A percentile compares a stretch with the other conserved stretches of the same genome.
Evolutionary conservation across 2,888 invertebrate genomes (phyloP).

Genomic region (Nomada flava): DNA sequence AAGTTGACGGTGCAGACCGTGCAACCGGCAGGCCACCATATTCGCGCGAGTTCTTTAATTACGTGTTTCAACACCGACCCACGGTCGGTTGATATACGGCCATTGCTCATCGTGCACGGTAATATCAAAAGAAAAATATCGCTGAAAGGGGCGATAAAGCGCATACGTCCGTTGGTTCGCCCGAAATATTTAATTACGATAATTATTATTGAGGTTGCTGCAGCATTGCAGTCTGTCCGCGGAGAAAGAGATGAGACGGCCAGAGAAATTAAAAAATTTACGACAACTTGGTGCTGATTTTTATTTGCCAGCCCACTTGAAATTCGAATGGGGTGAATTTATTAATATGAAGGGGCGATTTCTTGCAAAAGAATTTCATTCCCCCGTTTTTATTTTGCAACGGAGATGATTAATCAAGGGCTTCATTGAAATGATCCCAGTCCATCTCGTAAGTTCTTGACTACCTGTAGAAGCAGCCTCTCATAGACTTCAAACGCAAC

Average conservation of each 20-base stretch:
- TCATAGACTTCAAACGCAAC: slow-evolving; percentile 2
- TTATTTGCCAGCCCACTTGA: too few species aligned
- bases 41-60: slow-evolving; percentile 74
- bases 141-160: slow-evolving; percentile 63
- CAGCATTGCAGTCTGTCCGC: slow-evolving; percentile 10
- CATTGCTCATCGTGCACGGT: slow-evolving; percentile 8
- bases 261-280: slow-evolving; percentile 36
- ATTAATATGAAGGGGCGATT: neutral
- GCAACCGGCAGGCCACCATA: slow-evolving; percentile 68
- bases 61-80: slow-evolving; percentile 68
- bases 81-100: slow-evolving; percentile 68
- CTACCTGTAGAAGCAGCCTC: neutral
- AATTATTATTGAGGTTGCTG: slow-evolving; percentile 56
- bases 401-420: slow-evolving; percentile 2
- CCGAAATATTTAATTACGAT: slow-evolving; percentile 59
- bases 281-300: slow-evolving; percentile 8
- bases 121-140: slow-evolving; percentile 64
- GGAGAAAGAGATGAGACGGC: neutral
- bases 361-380: neutral
- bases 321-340: neutral
- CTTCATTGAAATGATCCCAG: slow-evolving; percentile 1
- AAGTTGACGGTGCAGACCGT: slow-evolving; percentile 53
- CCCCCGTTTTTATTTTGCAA: neutral
- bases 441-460: neutral
- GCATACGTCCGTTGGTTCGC: slow-evolving; percentile 60